Base-by-base conservation (phyloP, 2,113 vertebrate genomes). In the Macquaria ambigua region DNA sequence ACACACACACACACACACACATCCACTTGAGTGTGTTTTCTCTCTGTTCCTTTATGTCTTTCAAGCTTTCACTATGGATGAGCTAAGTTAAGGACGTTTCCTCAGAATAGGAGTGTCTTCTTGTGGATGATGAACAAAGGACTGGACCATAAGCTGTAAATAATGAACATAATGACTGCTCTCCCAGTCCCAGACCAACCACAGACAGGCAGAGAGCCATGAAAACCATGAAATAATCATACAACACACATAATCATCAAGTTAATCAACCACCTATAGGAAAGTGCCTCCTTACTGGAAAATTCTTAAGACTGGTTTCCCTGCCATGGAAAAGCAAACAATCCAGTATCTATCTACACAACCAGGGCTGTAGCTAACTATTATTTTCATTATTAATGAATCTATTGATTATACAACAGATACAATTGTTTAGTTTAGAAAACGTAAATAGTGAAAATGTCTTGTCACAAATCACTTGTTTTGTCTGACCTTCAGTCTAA, bases 141-240 rank as follows among this genome's bases (percentile, higher is more conserved):
- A 66, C 15, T 20, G 37, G 61, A 61, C 80, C 37, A 37, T 77
- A 41, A 56, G 53, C 62, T 59, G 67, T 77, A 70, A 82, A 85
- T 86, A 86, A 83, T 80, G 56, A 79, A 39, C 76, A 83, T 83
- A 76, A 83, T 83, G 59, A 80, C 34, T 71, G 43, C 34, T 74
- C 64, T 63, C 59, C 34, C 37, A 18, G 56, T 48, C 58, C 16
- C 70, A 75, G 48, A 61, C 70, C 43, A 58, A 76, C 83, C 79
- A 79, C 71, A 89, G 71, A 79, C 67, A 53, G 43, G 0, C 37
- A 69, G 53, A 41, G 43, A 69, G 59, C 52, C 56, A 75, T 0
- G 10, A 66, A 74, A 64, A 86, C 9, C 31, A 43, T 52, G 2
- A 82, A 78, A 68, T 46, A 76, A 66, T 34, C 43, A 61, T 16